Conservation (phyloP, 2,888 invertebrate genomes). For the Dysmachus trigonus region DNA sequence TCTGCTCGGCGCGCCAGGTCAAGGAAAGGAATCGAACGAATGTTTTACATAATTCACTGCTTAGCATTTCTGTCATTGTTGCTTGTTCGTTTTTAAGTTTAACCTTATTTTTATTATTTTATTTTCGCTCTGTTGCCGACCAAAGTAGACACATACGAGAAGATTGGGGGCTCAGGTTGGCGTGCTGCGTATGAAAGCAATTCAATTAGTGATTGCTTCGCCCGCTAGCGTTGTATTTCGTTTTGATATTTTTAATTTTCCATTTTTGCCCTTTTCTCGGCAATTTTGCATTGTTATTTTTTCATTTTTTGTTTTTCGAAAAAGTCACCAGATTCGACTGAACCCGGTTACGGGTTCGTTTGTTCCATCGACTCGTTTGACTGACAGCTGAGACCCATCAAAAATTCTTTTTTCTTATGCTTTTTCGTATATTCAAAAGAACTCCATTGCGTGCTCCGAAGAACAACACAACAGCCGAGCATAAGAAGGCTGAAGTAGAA, state of each 20-base stretch:
- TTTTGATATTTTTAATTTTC: slow-evolving; percentile 38
- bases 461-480: too few species aligned
- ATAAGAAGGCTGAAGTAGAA: not conserved
- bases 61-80: not conserved
- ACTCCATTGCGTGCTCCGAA: not conserved
- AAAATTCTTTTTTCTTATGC: not conserved
- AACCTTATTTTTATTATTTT: not conserved
- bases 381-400: slow-evolving; percentile 26
- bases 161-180: not conserved
- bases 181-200: not conserved
- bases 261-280: slow-evolving; percentile 41
- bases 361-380: slow-evolving; percentile 22
- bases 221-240: not conserved
- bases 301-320: not conserved
- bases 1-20: not conserved
- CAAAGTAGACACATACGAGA: not conserved
- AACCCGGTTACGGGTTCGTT: slow-evolving; percentile 20
- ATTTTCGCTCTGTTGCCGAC: not conserved
- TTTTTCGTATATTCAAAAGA: not conserved
- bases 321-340: not conserved
- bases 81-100: not conserved
- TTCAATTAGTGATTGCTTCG: slow-evolving; percentile 37
- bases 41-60: slow-evolving; percentile 3
- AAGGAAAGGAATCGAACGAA: not conserved
- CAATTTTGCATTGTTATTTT: not conserved